Evolutionary conservation across 2,797 vertebrate species (phyloP), one percentile per base, ranked within the genome.

Genomic region (Anabas testudineus): DNA sequence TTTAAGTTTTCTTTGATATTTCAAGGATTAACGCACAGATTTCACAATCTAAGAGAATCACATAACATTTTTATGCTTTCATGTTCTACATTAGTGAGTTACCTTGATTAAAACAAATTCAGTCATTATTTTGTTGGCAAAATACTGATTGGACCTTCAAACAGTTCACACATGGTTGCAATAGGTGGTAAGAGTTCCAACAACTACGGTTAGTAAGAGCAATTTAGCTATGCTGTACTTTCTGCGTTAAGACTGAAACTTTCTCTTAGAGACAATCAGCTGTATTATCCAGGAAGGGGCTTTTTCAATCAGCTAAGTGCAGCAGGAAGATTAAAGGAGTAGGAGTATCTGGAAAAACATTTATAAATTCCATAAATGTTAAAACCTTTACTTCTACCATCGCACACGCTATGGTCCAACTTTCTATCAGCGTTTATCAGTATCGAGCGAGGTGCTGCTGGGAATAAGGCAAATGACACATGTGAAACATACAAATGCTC

Each of bases 401-500:
- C 13, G n/a, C 13, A 28, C 28, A 28, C 24, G 24, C 24, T 24
- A 3, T 36, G 2, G n/a, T 2, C 18, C 0, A 12, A 6, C 4
- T 15, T 30, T 14, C 10, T 5, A 32, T 15, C 32, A 58, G 18
- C 19, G 70, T 4, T 30, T 10, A 30, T 24, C 37, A n/a, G 14
- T 2, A 9, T 48, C 8, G 42, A 19, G 24, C 13, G 7, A 10
- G 21, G 21, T n/a, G 8, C 22, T 53, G 14, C 10, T 24, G 39
- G 26, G 4, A 46, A 49, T 52, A 21, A 45, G 24, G 46, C 16
- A 0, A 26, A 16, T 46, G n/a, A n/a, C n/a, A n/a, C n/a, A n/a
- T n/a, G n/a, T n/a, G n/a, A n/a, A n/a, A n/a, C n/a, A n/a, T 54
- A 32, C 52, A 45, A 47, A 47, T 47, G 22, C 41, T 56, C 30